Evolutionary conservation across 2,888 invertebrate genomes (phyloP), one percentile per base, ranked within the genome.

Genomic region (Melanotus villosus): DNA sequence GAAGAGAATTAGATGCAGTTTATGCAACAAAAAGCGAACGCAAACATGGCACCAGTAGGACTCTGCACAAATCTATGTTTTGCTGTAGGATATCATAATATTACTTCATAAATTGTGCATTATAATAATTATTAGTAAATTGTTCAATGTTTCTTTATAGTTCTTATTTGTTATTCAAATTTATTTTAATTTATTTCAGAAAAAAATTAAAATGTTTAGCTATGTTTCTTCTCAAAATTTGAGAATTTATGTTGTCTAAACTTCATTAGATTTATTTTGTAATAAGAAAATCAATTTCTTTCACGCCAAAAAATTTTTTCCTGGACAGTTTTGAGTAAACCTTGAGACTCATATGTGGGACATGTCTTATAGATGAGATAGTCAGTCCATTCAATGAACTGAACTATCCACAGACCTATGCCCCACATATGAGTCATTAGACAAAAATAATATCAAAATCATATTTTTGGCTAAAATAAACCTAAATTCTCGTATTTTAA

Each of bases 21-120:
- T 26, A 26, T 26, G 26, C 26, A 60, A 58, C 56, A 41, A 64
- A 64, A 64, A 56, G 19, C 36, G 56, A 21, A 64, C 56, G 38
- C 65, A 64, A 56, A 57, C 65, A 32, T 63, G 30, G 54, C 26
- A 54, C 54, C 38, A 38, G 38, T 38, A 38, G 38, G 14, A 38
- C 14, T 38, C n/a, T n/a, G n/a, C 10, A 12, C 26, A 26, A 7
- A 38, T 47, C 14, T 4, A 47, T 12, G 47, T 12, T 47, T 47
- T 47, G 4, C 47, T 47, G 47, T 47, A 3, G n/a, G n/a, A n/a
- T 21, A 47, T 47, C 47, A 38, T 38, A 38, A 38, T 38, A 38
- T 38, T 12, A 26, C 7, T 5, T 26, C 26, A 26, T 26, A 26
- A 26, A 4, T 26, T 26, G 26, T 26, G 26, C 26, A 5, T 26